Evolutionary conservation across 2,797 vertebrate genomes (phyloP).

Genomic region (Coregonus suidteri): DNA sequence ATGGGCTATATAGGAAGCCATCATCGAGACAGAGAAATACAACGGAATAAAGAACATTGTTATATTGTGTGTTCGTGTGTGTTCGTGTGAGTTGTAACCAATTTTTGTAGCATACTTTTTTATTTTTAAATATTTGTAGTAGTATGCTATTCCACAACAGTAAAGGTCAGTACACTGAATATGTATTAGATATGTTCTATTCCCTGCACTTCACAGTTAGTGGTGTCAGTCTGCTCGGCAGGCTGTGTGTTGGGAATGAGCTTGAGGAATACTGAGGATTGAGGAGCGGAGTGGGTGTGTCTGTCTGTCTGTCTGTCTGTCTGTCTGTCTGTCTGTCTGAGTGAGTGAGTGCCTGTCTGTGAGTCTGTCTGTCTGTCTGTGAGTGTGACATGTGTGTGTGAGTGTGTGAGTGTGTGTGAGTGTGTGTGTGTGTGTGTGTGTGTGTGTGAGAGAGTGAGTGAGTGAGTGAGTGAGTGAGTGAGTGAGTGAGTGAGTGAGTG

Average conservation of each 20-base stretch:
- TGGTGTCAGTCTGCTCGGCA: neutral
- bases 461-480: neutral
- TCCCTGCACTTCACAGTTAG: constrained; percentile 21
- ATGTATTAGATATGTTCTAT: constrained; percentile 7
- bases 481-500: no score
- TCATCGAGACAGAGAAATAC: neutral
- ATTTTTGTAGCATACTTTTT: no score
- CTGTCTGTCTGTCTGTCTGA: no score
- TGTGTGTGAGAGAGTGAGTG: neutral
- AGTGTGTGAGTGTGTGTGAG: no score
- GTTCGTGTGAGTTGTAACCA: no score
- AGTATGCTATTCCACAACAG: neutral
- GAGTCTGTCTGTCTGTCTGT: no score
- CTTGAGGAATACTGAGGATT: no score
- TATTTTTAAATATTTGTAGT: neutral
- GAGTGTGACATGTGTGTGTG: no score
- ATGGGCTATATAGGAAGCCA: neutral
- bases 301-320: no score
- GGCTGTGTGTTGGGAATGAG: neutral
- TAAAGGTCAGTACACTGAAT: constrained; percentile 11
- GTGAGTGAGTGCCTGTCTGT: no score
- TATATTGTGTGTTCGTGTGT: no score
- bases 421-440: neutral
- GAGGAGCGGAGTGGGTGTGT: no score
- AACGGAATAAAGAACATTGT: neutral